phyloP scores from a whole-genome alignment of 2,797 vertebrate species.

The Miichthys miiuy region DNA sequence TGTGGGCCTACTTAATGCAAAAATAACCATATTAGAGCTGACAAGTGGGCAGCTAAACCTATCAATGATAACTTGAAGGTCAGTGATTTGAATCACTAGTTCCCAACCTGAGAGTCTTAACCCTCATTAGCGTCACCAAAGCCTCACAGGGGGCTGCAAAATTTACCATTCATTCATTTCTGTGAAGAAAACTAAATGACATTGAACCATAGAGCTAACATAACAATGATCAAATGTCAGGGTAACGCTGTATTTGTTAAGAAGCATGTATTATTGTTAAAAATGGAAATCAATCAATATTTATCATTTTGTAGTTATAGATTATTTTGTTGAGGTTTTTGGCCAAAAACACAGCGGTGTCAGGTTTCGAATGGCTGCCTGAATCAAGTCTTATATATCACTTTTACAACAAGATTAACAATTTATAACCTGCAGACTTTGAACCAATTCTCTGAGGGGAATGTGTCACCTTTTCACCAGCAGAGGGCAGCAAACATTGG shows the following conservation, averaged over 20 bases:
- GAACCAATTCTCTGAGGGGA: background rate
- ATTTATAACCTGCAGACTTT: background rate
- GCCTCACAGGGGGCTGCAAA: no score
- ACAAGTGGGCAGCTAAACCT: background rate
- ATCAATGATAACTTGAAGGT: background rate
- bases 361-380: background rate
- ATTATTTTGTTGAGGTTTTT: no score
- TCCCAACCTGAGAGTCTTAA: no score
- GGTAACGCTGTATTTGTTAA: no score
- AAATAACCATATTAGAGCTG: background rate
- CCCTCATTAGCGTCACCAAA: no score
- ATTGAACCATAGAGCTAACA: no score
- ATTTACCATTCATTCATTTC: no score
- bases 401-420: background rate
- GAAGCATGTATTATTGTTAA: no score
- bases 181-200: no score
- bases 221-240: no score
- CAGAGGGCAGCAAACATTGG: conserved; percentile 48
- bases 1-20: background rate
- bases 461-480: conserved; percentile 27
- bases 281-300: background rate
- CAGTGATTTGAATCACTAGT: no score
- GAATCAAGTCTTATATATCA: background rate
- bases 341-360: no score
- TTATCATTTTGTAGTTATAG: background rate